Evolutionary conservation across 2,888 invertebrate genomes (phyloP).

Genomic region (Hydrotaea diabolus): DNA sequence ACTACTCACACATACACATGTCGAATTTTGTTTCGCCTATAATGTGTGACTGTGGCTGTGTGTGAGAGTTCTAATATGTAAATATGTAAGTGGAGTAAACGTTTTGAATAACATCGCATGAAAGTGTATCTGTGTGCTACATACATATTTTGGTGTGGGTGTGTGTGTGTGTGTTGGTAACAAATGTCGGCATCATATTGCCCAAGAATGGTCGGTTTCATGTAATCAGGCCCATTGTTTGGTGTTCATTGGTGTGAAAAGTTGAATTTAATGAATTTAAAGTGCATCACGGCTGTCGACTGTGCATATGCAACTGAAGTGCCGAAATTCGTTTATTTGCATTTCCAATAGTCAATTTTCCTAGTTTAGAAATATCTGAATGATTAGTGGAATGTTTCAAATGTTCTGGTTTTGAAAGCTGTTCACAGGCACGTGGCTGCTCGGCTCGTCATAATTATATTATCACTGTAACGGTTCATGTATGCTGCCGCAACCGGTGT

Average conservation of each 20-base stretch:
- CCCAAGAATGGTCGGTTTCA: not conserved
- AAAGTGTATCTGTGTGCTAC: too few relatives aligned
- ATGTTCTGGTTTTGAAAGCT: not conserved
- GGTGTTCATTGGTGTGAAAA: not conserved
- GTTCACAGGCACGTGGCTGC: not conserved
- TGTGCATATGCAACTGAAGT: not conserved
- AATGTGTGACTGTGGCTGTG: not conserved
- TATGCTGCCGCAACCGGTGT: too few relatives aligned
- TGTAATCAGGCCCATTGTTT: conserved; percentile 2
- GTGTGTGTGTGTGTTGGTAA: not conserved
- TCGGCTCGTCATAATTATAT: too few relatives aligned
- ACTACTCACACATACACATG: not conserved
- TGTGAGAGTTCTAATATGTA: not conserved
- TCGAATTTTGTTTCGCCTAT: not conserved
- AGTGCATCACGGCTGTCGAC: not conserved
- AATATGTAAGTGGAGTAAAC: not conserved
- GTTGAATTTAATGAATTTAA: not conserved
- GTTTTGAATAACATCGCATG: too few relatives aligned
- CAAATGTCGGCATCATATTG: not conserved
- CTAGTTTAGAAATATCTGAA: not conserved
- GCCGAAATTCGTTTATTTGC: not conserved
- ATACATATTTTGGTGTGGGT: too few relatives aligned
- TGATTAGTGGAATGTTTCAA: not conserved
- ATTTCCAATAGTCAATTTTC: not conserved
- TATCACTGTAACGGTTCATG: too few relatives aligned